Conservation (phyloP, 2,113 vertebrate genomes). For the Podarcis muralis region DNA sequence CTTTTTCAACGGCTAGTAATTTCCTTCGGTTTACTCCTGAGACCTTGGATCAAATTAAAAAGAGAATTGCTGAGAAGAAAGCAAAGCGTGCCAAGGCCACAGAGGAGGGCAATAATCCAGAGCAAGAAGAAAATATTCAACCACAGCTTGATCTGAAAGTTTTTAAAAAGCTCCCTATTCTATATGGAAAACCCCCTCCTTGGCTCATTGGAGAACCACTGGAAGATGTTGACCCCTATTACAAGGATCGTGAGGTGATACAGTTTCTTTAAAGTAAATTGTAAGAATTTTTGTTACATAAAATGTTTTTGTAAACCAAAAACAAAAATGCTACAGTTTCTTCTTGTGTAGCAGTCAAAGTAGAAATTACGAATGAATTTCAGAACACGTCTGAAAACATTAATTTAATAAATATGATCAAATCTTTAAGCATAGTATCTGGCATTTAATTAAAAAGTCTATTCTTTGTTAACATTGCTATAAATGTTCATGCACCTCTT, state of each 20-base stretch:
- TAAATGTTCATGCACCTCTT: background rate
- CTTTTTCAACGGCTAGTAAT: conserved; percentile 82
- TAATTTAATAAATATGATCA: background rate
- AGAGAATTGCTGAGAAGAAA: conserved; percentile 79
- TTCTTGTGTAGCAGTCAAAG: background rate
- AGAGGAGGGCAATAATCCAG: conserved; percentile 51
- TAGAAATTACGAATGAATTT: background rate
- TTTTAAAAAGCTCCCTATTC: conserved; percentile 87
- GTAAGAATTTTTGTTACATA: background rate
- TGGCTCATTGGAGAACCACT: conserved; percentile 88
- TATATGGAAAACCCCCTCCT: conserved; percentile 87
- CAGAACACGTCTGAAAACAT: background rate
- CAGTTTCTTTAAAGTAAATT: background rate
- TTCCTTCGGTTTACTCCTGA: conserved; percentile 92
- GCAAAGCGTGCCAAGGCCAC: conserved; percentile 29
- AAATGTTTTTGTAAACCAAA: background rate
- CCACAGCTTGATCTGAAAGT: conserved; percentile 87
- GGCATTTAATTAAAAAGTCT: background rate
- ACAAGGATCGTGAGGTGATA: conserved; percentile 89
- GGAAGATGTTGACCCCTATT: conserved; percentile 94
- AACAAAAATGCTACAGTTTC: background rate
- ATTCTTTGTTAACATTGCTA: background rate
- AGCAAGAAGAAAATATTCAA: conserved; percentile 64
- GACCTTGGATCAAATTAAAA: conserved; percentile 89
- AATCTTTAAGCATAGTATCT: background rate